Conservation (phyloP, 2,113 vertebrate species). For the Oenanthe oenanthe region DNA sequence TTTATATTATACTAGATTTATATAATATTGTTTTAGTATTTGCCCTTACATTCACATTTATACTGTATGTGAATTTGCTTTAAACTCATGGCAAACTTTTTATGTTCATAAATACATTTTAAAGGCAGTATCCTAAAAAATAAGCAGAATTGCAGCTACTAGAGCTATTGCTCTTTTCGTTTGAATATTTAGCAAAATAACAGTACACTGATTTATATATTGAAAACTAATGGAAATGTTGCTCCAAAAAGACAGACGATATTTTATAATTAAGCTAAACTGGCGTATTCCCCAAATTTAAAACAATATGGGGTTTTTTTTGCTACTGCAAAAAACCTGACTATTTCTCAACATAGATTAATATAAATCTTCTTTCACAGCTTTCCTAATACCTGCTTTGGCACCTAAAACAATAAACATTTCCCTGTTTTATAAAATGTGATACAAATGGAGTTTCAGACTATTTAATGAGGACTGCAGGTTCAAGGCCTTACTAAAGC, state of each 20-base stretch:
- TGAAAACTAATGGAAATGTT: neutral
- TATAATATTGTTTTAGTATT: neutral
- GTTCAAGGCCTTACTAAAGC: slow-evolving; percentile 2
- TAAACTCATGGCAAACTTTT: neutral
- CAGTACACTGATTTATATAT: neutral
- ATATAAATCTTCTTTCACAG: neutral
- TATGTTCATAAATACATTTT: neutral
- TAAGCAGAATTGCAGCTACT: neutral
- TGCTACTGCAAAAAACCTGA: neutral
- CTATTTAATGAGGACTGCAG: neutral
- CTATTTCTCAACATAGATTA: neutral
- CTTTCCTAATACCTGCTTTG: neutral
- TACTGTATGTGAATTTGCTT: neutral
- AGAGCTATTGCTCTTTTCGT: neutral
- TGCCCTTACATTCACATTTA: neutral
- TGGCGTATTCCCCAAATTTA: neutral
- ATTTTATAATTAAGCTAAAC: neutral
- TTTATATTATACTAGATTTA: neutral
- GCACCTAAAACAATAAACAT: neutral
- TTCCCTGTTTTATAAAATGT: neutral
- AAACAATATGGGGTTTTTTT: neutral
- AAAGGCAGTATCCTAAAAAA: neutral
- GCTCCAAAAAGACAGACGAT: neutral
- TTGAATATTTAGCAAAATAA: neutral
- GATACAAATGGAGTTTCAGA: neutral